Evolutionary conservation across 1,140 invertebrate species (phyloP).

Genomic region (Drosophila oshimai): DNA sequence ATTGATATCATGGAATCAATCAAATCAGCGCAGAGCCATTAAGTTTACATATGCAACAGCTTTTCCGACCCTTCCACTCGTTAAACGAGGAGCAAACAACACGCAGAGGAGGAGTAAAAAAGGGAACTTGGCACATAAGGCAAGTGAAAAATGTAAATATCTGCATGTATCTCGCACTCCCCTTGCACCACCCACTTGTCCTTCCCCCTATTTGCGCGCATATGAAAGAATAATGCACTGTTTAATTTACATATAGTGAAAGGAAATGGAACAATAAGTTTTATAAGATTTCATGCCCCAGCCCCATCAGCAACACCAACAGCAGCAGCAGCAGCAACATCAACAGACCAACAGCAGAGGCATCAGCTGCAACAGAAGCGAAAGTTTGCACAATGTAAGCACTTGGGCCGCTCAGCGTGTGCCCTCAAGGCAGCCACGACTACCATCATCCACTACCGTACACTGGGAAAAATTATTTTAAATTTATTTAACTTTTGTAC

Average conservation of each 20-base stretch:
- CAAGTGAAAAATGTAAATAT: slow-evolving; percentile 42
- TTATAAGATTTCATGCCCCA: slow-evolving; percentile 46
- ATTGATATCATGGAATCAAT: slow-evolving; percentile 61
- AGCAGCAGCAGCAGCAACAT: not conserved
- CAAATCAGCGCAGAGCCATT: slow-evolving; percentile 50
- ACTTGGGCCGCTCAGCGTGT: slow-evolving; percentile 19
- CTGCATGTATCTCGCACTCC: slow-evolving; percentile 11
- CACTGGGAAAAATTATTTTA: not conserved
- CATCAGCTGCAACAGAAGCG: slow-evolving; percentile 59
- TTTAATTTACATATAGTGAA: slow-evolving; percentile 77
- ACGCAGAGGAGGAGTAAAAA: not conserved
- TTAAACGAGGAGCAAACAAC: slow-evolving; percentile 6
- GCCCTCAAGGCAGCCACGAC: slow-evolving; percentile 47
- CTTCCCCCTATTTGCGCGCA: not conserved
- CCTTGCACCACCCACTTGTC: not conserved
- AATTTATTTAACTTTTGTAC: not conserved
- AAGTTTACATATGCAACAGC: slow-evolving; percentile 39
- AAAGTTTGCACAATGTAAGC: slow-evolving; percentile 66
- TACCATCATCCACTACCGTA: slow-evolving; percentile 9
- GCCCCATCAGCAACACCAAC: slow-evolving; percentile 3
- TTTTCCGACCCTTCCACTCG: slow-evolving; percentile 6
- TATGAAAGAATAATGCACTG: slow-evolving; percentile 58
- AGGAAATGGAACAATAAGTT: slow-evolving; percentile 78
- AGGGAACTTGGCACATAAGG: slow-evolving; percentile 7
- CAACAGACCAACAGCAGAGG: not conserved